These are phyloP conservation scores for Bombyx mori DNA, from an alignment of 1,140 invertebrate genomes.

Conservation along the genomic window DNA sequence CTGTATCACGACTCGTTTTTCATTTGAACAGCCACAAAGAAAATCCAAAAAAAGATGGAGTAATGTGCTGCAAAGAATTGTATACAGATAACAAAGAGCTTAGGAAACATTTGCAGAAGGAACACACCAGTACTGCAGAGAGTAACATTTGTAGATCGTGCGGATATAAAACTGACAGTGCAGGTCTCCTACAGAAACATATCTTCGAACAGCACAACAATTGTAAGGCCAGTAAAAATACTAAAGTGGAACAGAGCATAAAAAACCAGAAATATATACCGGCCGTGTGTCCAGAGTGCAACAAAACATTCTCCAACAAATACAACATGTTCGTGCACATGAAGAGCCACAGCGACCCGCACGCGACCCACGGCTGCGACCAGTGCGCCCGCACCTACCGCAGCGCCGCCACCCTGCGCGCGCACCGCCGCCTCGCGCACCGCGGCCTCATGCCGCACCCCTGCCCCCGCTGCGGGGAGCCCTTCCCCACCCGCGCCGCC, in stretches of 20 bases:
- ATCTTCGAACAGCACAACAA: slow-evolving; percentile 22
- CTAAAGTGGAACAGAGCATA: slow-evolving; percentile 10
- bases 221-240: slow-evolving; percentile 5
- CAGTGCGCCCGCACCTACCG: slow-evolving; percentile 36
- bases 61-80: slow-evolving; percentile 29
- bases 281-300: slow-evolving; percentile 41
- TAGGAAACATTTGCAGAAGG: slow-evolving; percentile 30
- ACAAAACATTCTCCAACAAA: slow-evolving; percentile 50
- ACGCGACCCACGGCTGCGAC: slow-evolving; percentile 21
- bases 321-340: slow-evolving; percentile 48
- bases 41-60: slow-evolving; percentile 22
- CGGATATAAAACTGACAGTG: slow-evolving; percentile 18
- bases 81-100: slow-evolving; percentile 30
- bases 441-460: slow-evolving; percentile 28
- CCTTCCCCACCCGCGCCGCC: slow-evolving; percentile 36
- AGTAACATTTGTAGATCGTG: slow-evolving; percentile 22
- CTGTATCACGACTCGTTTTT: slow-evolving; percentile 31
- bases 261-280: slow-evolving; percentile 42
- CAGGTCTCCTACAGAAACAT: slow-evolving; percentile 25
- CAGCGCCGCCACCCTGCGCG: slow-evolving; percentile 23
- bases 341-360: slow-evolving; percentile 22
- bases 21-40: slow-evolving; percentile 44
- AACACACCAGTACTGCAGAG: slow-evolving; percentile 19
- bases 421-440: slow-evolving; percentile 38
- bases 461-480: slow-evolving; percentile 44